Conservation (phyloP, 2,797 vertebrate species). For the Bradypodion ventrale region DNA sequence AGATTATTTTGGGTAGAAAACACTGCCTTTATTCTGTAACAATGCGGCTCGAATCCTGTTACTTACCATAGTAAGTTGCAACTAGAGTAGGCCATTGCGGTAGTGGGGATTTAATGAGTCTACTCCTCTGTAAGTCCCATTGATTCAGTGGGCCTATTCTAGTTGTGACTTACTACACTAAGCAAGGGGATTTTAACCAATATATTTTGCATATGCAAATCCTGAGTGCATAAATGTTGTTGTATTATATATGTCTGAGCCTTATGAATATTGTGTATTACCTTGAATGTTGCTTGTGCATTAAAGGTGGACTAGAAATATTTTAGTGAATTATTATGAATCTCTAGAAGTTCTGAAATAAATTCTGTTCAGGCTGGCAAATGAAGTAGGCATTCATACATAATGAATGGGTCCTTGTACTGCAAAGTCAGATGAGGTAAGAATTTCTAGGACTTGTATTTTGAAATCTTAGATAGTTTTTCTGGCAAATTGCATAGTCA, state of each 20-base stretch:
- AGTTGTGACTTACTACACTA: too few species aligned
- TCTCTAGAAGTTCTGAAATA: neutral
- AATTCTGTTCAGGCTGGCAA: neutral
- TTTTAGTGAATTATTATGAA: neutral
- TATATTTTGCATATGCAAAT: neutral
- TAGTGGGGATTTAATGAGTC: too few species aligned
- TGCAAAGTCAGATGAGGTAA: neutral
- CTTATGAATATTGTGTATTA: neutral
- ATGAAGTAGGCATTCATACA: neutral
- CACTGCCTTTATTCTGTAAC: neutral
- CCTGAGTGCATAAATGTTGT: too few species aligned
- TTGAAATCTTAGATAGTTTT: neutral
- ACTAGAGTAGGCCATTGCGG: too few species aligned
- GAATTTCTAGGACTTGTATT: neutral
- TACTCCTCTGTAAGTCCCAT: too few species aligned
- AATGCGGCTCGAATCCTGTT: too few species aligned
- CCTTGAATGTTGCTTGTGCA: neutral
- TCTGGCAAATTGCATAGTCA: rapidly evolving
- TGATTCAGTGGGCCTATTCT: too few species aligned
- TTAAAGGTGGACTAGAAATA: neutral
- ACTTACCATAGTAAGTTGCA: too few species aligned
- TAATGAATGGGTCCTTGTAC: neutral
- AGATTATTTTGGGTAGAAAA: neutral
- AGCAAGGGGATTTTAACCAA: too few species aligned
- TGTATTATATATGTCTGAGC: neutral